Conservation (phyloP, 1,140 invertebrate species). For the Drosophila auraria region DNA sequence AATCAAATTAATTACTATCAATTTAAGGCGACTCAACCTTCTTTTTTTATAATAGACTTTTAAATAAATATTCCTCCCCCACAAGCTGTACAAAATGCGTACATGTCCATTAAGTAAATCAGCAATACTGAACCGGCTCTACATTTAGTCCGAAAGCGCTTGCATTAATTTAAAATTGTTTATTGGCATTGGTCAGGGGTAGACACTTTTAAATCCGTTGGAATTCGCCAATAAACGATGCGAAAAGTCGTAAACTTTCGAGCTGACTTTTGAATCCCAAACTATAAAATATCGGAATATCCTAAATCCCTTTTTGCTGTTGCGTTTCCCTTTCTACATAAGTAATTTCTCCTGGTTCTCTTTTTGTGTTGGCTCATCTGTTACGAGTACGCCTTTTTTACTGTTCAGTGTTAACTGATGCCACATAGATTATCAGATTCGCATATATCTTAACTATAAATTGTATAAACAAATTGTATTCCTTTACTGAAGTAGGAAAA, state of each 20-base stretch:
- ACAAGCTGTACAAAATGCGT: too few species aligned
- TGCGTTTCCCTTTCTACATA: conserved; percentile 3
- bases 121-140: conserved; percentile 48
- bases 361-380: conserved; percentile 1
- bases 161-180: conserved; percentile 70
- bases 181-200: conserved; percentile 32
- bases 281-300: conserved; percentile 67
- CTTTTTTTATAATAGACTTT: too few species aligned
- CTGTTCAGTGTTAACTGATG: conserved; percentile 48
- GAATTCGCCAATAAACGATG: conserved; percentile 40
- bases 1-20: too few species aligned
- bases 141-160: conserved; percentile 43
- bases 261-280: conserved; percentile 40
- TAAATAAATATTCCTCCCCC: too few species aligned
- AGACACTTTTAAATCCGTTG: conserved; percentile 16
- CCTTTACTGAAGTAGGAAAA: too few species aligned
- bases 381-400: conserved; percentile 47
- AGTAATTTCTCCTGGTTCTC: not conserved
- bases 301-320: conserved; percentile 56
- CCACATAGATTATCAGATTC: conserved; percentile 58
- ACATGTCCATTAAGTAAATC: not conserved
- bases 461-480: too few species aligned
- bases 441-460: conserved; percentile 44
- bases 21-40: too few species aligned
- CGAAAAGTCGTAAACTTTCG: conserved; percentile 41